A percentile compares a stretch with the other conserved stretches of the same genome.
These are phyloP conservation scores for Pteronura brasiliensis DNA, from an alignment of 2,113 vertebrate genomes.

Conservation along the genomic window DNA sequence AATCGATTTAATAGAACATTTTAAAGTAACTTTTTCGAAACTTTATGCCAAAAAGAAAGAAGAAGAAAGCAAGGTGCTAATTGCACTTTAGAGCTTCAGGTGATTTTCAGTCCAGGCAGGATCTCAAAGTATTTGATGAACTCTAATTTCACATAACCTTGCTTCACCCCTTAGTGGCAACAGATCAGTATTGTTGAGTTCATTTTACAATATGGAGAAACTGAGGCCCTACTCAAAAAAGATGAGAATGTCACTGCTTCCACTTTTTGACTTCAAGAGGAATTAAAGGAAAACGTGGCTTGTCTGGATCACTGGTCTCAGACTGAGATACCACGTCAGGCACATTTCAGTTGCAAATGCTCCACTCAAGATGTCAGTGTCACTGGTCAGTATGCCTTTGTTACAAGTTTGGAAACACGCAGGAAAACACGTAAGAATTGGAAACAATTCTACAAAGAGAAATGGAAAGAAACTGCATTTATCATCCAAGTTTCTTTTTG, in stretches of 20 bases:
- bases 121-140: slow-evolving; percentile 31
- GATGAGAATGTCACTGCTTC: not conserved
- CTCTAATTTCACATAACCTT: slow-evolving; percentile 31
- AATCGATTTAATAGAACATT: slow-evolving; percentile 60
- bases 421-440: too few species aligned
- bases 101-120: slow-evolving; percentile 39
- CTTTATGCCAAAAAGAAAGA: slow-evolving; percentile 44
- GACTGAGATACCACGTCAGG: not conserved
- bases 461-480: not conserved
- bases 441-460: not conserved
- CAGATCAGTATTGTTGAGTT: not conserved
- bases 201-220: not conserved
- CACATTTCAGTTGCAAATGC: not conserved
- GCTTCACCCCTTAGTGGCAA: slow-evolving; percentile 32
- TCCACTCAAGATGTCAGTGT: not conserved
- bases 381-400: not conserved
- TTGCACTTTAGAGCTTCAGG: slow-evolving; percentile 50
- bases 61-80: slow-evolving; percentile 43
- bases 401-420: not conserved
- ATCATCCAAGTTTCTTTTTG: not conserved
- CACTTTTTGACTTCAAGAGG: not conserved
- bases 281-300: not conserved
- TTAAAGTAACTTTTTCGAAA: slow-evolving; percentile 70
- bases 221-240: not conserved
- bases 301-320: not conserved